phyloP scores from a whole-genome alignment of 2,888 invertebrate species.

The Apoda limacodes region DNA sequence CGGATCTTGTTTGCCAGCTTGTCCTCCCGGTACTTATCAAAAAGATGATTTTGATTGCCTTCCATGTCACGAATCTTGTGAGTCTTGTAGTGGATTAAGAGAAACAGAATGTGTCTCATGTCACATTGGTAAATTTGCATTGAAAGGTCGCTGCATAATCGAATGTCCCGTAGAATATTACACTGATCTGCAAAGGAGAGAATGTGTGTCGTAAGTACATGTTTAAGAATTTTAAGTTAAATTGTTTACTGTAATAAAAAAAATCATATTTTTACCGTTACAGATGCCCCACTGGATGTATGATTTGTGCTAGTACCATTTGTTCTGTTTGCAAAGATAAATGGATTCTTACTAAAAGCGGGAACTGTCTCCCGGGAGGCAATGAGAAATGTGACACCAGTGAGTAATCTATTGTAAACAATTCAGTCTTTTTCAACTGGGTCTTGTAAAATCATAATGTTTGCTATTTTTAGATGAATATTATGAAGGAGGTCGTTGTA shows the following conservation, averaged over 20 bases:
- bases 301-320: conserved; percentile 76
- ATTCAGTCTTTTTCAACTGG: conserved; percentile 21
- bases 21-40: conserved; percentile 86
- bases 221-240: neutral
- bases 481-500: conserved; percentile 80
- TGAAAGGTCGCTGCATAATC: conserved; percentile 77
- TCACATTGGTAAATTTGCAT: conserved; percentile 77
- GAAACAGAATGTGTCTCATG: conserved; percentile 85
- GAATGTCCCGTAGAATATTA: conserved; percentile 81
- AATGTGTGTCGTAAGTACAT: conserved; percentile 74
- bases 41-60: conserved; percentile 88
- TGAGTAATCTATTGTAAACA: conserved; percentile 51
- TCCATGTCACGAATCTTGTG: conserved; percentile 82
- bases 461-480: conserved; percentile 74
- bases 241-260: neutral
- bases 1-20: conserved; percentile 86
- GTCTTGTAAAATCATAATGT: conserved; percentile 21
- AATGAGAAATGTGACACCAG: conserved; percentile 81
- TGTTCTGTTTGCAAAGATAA: conserved; percentile 81
- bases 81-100: conserved; percentile 83
- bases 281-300: conserved; percentile 82
- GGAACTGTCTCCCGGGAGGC: conserved; percentile 79
- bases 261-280: conserved; percentile 10
- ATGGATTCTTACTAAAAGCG: conserved; percentile 81
- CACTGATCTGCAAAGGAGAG: conserved; percentile 80